Conservation (phyloP, 1,140 invertebrate genomes). For the Ceratina calcarata region DNA sequence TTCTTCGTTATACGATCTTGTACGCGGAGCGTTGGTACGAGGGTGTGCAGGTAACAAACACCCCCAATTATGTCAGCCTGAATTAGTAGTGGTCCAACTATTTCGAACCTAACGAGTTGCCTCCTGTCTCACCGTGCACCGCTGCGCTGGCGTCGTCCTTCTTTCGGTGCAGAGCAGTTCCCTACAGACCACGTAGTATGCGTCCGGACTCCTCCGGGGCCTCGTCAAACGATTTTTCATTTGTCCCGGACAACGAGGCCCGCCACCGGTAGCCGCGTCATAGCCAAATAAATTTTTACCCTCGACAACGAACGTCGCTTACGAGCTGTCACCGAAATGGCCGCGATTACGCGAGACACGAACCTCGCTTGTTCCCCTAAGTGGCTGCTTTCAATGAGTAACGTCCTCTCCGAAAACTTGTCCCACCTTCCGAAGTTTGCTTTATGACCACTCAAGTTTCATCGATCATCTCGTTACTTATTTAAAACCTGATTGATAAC, state of each 20-base stretch:
- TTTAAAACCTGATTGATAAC: too few species aligned
- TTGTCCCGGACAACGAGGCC: constrained; percentile 24
- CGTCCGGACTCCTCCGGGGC: constrained; percentile 1
- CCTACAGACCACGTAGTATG: neutral
- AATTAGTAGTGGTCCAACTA: constrained; percentile 78
- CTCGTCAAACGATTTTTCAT: constrained; percentile 73
- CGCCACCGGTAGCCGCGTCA: constrained; percentile 62
- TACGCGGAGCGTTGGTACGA: constrained; percentile 70
- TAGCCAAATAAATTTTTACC: constrained; percentile 55
- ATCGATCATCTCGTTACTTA: too few species aligned
- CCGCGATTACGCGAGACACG: constrained; percentile 33
- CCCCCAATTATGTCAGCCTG: constrained; percentile 79
- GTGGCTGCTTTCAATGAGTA: constrained; percentile 23
- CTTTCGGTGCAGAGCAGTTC: neutral
- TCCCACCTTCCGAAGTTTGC: neutral
- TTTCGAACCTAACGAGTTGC: constrained; percentile 74
- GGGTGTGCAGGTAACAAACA: constrained; percentile 78
- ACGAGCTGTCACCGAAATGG: constrained; percentile 21
- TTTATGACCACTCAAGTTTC: neutral
- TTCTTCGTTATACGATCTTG: constrained; percentile 79
- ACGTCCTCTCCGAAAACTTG: neutral
- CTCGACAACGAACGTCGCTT: constrained; percentile 39
- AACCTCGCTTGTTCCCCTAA: constrained; percentile 17
- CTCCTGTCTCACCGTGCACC: constrained; percentile 45
- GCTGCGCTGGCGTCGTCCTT: constrained; percentile 10